Percentiles rank a stretch among this genome's conserved stretches.
Evolutionary conservation across 2,888 invertebrate species (phyloP).

Genomic region (Cephus runcator): DNA sequence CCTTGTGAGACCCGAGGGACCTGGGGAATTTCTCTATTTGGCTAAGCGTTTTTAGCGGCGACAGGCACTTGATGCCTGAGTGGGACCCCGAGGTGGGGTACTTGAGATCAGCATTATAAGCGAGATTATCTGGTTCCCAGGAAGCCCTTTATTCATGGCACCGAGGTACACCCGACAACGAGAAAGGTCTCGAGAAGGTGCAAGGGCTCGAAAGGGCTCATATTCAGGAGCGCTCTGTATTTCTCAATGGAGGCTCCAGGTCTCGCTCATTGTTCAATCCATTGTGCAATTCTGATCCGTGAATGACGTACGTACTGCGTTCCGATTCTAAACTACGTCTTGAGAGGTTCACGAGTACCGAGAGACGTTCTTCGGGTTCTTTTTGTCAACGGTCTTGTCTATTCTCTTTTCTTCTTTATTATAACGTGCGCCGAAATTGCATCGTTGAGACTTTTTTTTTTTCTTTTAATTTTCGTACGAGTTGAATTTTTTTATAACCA

Average conservation of each 20-base stretch:
- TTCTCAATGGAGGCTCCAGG: conserved; percentile 37
- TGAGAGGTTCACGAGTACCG: conserved; percentile 31
- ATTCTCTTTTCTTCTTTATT: too few species aligned
- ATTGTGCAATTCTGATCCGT: conserved; percentile 50
- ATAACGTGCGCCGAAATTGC: too few species aligned
- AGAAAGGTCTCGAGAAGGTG: conserved; percentile 32
- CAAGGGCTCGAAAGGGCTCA: conserved; percentile 29
- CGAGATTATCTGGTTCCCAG: conserved; percentile 54
- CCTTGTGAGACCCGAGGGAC: too few species aligned
- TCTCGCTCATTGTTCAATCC: conserved; percentile 50
- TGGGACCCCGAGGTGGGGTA: background rate
- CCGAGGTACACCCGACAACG: conserved; percentile 18
- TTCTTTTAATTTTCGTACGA: too few species aligned
- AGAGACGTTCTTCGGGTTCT: too few species aligned
- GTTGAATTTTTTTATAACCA: too few species aligned
- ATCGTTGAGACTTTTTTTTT: too few species aligned
- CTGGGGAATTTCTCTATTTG: conserved; percentile 10
- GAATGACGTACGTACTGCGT: conserved; percentile 33
- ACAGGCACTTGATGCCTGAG: background rate
- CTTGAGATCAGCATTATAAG: conserved; percentile 45
- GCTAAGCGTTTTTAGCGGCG: background rate
- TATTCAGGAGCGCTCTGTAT: conserved; percentile 33
- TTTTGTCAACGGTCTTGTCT: conserved; percentile 43
- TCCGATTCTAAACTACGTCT: conserved; percentile 15
- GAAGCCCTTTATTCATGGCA: conserved; percentile 26